These are phyloP conservation scores for Oryzias celebensis DNA, from an alignment of 2,113 vertebrate genomes.

Conservation along the genomic window DNA sequence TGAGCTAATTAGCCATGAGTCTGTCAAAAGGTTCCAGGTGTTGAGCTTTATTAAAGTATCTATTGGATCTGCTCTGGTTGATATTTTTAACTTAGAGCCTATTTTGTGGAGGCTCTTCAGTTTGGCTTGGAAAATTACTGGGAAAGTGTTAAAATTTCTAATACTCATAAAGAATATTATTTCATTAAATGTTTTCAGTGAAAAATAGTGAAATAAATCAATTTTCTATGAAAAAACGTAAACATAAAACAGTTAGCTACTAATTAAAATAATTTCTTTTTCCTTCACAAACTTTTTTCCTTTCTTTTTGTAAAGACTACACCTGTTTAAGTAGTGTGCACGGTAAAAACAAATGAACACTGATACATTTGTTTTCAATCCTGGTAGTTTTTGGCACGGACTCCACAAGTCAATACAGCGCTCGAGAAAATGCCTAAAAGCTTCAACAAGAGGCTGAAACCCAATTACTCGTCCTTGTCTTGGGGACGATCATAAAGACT, in stretches of 20 bases:
- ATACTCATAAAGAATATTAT: too few species aligned
- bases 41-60: slow-evolving; percentile 38
- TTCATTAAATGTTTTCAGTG: too few species aligned
- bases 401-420: slow-evolving; percentile 28
- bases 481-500: slow-evolving; percentile 64
- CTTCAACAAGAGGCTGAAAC: slow-evolving; percentile 36
- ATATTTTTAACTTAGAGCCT: not conserved
- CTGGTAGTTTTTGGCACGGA: slow-evolving; percentile 29
- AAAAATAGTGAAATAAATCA: too few species aligned
- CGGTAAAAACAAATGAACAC: slow-evolving; percentile 15
- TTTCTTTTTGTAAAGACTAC: not conserved
- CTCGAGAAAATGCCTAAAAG: slow-evolving; percentile 44
- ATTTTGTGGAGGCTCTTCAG: not conserved
- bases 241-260: too few species aligned
- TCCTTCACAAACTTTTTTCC: too few species aligned
- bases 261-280: too few species aligned
- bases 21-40: slow-evolving; percentile 64
- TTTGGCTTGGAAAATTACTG: too few species aligned
- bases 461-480: slow-evolving; percentile 62
- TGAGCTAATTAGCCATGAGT: slow-evolving; percentile 61
- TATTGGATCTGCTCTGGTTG: slow-evolving; percentile 20
- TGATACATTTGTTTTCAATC: slow-evolving; percentile 15
- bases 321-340: slow-evolving; percentile 11
- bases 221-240: too few species aligned
- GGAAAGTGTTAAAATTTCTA: too few species aligned